These are phyloP conservation scores for Ciconia maguari DNA, from an alignment of 2,113 vertebrate species.

Conservation along the genomic window DNA sequence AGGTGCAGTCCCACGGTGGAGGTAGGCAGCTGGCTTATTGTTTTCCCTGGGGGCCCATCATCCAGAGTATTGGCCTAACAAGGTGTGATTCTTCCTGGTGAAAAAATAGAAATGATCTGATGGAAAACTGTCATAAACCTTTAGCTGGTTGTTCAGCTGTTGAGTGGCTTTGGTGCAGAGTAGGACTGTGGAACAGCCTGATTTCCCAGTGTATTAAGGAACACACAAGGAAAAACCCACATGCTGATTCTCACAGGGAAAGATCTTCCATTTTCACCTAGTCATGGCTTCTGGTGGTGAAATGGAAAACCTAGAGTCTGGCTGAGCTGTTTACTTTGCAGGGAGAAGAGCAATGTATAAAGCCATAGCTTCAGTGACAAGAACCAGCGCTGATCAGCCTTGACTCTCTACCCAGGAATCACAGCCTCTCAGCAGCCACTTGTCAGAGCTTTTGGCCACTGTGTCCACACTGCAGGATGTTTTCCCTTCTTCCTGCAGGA, in stretches of 20 bases:
- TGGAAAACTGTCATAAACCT: neutral
- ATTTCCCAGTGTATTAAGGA: neutral
- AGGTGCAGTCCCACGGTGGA: neutral
- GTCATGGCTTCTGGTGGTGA: neutral
- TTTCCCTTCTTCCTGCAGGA: neutral
- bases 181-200: neutral
- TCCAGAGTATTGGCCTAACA: neutral
- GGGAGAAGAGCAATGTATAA: neutral
- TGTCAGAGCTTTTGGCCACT: neutral
- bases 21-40: neutral
- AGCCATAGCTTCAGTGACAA: neutral
- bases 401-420: neutral
- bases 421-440: neutral
- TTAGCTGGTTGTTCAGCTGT: neutral
- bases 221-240: neutral
- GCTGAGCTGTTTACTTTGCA: neutral
- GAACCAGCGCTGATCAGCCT: neutral
- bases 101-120: neutral
- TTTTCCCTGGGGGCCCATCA: neutral
- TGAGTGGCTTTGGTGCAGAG: neutral
- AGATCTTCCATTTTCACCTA: neutral
- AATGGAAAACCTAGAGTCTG: neutral
- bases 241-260: neutral
- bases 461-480: neutral
- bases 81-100: neutral